Evolutionary conservation across 2,113 vertebrate genomes (phyloP), one percentile per base, ranked within the genome.

Genomic region (Neolamprologus toae): DNA sequence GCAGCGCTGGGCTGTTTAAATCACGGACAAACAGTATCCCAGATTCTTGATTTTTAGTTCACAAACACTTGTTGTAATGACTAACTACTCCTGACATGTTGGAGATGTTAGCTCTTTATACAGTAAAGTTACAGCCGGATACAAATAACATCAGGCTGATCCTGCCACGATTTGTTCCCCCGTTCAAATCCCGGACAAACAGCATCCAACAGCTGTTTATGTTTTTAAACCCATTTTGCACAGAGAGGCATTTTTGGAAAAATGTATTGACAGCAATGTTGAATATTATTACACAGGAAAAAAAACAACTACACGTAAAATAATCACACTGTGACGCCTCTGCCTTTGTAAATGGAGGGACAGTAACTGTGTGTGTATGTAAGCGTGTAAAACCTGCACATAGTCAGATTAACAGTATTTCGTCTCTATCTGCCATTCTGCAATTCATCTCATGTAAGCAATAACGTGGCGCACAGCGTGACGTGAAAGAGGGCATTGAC

Each of bases 151-250:
- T 13, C 3, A 42, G 11, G 11, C 40, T 42, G 12, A 42, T 42
- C 40, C 40, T 42, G 40, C 12, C 12, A 40, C 0, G 10, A 13
- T 6, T 42, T 13, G 1, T 6, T 0, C 5, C 5, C 12, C 0
- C 0, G 11, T 42, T 13, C 5, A 13, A 45, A 45, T 45, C 42
- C 0, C 2, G 0, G 13, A 45, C 13, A 14, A 45, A 45, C 42
- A 45, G 42, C 0, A 14, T 45, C 12, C 11, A 0, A 40, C 40
- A 12, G 11, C 0, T 45, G 13, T 45, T 45, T 45, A 42, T 13
- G 42, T 45, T 14, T 45, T 45, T 45, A 0, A 45, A 45, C 2
- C 42, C 6, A 47, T 16, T 47, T 47, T 47, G 1, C 42, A 47
- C 42, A 42, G 12, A 45, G 2, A 6, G 12, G 2, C 6, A 45